Evolutionary conservation across 2,797 vertebrate species (phyloP), one percentile per base, ranked within the genome.

Genomic region (Stomatorhinus walkeri): DNA sequence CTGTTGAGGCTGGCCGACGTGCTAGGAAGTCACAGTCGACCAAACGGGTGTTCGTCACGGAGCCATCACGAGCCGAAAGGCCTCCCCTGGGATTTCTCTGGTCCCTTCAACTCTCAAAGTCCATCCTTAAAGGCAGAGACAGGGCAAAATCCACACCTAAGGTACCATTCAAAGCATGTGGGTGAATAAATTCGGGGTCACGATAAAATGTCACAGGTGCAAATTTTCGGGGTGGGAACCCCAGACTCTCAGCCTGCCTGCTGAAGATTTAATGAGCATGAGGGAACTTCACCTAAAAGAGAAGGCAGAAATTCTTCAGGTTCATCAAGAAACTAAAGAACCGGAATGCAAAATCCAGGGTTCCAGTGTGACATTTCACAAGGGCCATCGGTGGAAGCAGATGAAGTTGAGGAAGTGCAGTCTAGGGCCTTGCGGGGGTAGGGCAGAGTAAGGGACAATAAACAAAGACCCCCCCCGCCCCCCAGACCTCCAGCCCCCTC

Each of bases 391-490:
- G 4, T 64, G 87, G 89, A 52, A 87, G 88, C 0, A 2, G 3
- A 61, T 87, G 89, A 90, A 89, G 88, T 87, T 88, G 90, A 93
- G 91, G 91, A 92, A 94, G 92, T 92, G 88, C 49, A 90, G 91
- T 90, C 88, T 90, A 91, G 81, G 90, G 43, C 88, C 92, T 59
- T 68, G 59, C 3, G 91, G 90, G 72, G 72, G 84, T 84, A 93
- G 91, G 89, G 85, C 89, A 92, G 92, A 92, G 91, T 92, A 89
- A 93, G 93, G 89, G 89, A 94, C 92, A 95, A 94, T 94, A 95
- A 95, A 94, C 92, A 94, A 91, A 48, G 32, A 89, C 19, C 22
- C 59, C 56, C 89, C 72, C 10, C 89, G 9, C 0, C 59, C 56
- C 89, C 72, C 10, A 22, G 16, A 43, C 43, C 83, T 48, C 84